Evolutionary conservation across 2,113 vertebrate species (phyloP), one percentile per base, ranked within the genome.

Genomic region (Coptodon rendalli): DNA sequence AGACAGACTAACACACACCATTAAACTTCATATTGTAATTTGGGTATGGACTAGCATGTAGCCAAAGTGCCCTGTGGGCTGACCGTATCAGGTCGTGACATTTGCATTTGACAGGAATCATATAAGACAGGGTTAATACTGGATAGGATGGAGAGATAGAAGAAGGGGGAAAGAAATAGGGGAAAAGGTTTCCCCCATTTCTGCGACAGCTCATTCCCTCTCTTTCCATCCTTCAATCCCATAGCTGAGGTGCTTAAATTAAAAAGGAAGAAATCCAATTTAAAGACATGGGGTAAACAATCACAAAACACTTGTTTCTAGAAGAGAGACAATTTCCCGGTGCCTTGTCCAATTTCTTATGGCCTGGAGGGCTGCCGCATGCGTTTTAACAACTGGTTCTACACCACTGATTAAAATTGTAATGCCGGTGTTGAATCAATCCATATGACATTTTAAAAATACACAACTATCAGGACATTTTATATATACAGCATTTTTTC

Each of bases 261-360:
- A 97, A 97, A 95, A 96, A 95, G 96, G 95, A 96, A 96, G 97
- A 97, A 98, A 98, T 97, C 97, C 96, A 98, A 98, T 99, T 98
- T 99, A 96, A 97, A 97, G 97, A 97, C 97, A 97, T 96, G 95
- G 97, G 97, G 96, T 96, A 95, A 96, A 96, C 97, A 97, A 96
- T 97, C 97, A 96, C 95, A 95, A 95, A 96, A 97, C 97, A 97
- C 97, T 97, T 97, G 97, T 97, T 96, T 96, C 94, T 93, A 88
- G 91, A 93, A 89, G 91, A 95, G 94, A 97, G 95, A 97, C 97
- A 97, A 97, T 97, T 97, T 97, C 96, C 96, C 93, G 87, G 94
- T 94, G 94, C 95, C 96, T 96, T 97, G 97, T 97, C 95, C 97
- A 97, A 97, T 97, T 97, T 96, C 95, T 95, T 95, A 95, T 96